Evolutionary conservation across 2,797 vertebrate species (phyloP).

Genomic region (Scyliorhinus canicula): DNA sequence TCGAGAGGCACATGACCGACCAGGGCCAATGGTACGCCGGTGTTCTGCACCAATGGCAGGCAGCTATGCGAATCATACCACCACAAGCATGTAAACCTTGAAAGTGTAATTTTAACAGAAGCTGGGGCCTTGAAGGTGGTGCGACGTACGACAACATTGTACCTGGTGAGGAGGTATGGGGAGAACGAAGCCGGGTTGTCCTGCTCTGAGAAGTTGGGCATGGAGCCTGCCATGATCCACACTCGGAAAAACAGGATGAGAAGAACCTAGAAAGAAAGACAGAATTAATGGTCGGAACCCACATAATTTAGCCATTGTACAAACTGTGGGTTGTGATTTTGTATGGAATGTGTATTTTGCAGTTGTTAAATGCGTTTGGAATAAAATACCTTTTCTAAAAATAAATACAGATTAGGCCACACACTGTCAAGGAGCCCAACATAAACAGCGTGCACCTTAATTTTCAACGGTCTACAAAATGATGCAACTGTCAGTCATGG

Average conservation of each 20-base stretch:
- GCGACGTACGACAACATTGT: constrained; percentile 30
- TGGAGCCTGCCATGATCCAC: constrained; percentile 93
- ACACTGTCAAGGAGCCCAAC: neutral
- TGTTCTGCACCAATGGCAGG: too few relatives aligned
- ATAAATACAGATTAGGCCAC: too few relatives aligned
- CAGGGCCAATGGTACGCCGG: too few relatives aligned
- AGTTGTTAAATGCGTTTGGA: too few relatives aligned
- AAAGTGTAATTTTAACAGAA: neutral
- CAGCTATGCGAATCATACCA: too few relatives aligned
- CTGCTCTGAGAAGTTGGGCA: constrained; percentile 95
- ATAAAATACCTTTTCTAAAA: too few relatives aligned
- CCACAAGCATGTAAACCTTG: neutral
- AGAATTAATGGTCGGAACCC: neutral
- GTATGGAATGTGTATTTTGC: too few relatives aligned
- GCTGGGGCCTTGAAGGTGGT: neutral
- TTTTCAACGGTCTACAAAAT: neutral
- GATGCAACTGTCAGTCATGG: neutral
- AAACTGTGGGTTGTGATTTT: too few relatives aligned
- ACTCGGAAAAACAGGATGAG: constrained; percentile 77
- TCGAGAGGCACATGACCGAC: too few relatives aligned
- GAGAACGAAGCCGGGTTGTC: constrained; percentile 96
- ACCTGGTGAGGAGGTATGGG: constrained; percentile 83
- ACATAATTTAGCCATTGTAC: too few relatives aligned
- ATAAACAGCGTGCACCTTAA: neutral
- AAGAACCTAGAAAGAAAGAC: constrained; percentile 61